Base-by-base conservation (phyloP, 1,140 invertebrate genomes). In the Leptinotarsa texana region DNA sequence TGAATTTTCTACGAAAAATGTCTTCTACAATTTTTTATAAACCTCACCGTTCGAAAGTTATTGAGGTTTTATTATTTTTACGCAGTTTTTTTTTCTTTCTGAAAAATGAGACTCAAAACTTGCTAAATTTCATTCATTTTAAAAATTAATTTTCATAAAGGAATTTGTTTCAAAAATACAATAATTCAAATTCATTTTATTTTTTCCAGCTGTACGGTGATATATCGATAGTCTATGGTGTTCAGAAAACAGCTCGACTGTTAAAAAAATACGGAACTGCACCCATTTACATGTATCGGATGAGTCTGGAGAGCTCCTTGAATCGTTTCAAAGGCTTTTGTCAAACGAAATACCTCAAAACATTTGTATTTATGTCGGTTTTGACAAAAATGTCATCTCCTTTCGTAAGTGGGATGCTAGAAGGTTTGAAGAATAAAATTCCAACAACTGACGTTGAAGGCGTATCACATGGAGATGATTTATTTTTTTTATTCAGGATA, bases 391-490 rank as follows among this genome's bases (percentile, higher is more conserved):
- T 77, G 13, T 78, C 73, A 22, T 72, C 69, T 42, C 69, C 72
- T 48, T 48, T 57, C 2, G 42, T 75, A 13, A 79, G 73, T 51
- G 72, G 69, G 17, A 65, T 76, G 8, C 63, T 80, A 3, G 17
- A 66, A 22, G 72, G 74, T 21, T 13, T 87, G 24, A 79, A 85
- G 4, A 78, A 74, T 4, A 73, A 71, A 13, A 15, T 80, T 13
- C 78, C 76, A 11, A 70, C 57, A 24, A 75, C 72, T 63, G 61
- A 70, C 47, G 15, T 85, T 72, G 89, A 90, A 0, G 89, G 79
- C 88, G 91, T 13, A 87, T 88, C 86, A 77, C 91, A 92, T 79
- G 88, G 86, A 0, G 91, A 92, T 75, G 91, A 92, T 77, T 63
- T 92, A 3, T 88, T 88, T 76, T 92, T 91, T 82, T 76, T 92